Percentiles rank a stretch among this genome's conserved stretches.
phyloP scores from a whole-genome alignment of 2,797 vertebrate species.

The Eremophila alpestris region DNA sequence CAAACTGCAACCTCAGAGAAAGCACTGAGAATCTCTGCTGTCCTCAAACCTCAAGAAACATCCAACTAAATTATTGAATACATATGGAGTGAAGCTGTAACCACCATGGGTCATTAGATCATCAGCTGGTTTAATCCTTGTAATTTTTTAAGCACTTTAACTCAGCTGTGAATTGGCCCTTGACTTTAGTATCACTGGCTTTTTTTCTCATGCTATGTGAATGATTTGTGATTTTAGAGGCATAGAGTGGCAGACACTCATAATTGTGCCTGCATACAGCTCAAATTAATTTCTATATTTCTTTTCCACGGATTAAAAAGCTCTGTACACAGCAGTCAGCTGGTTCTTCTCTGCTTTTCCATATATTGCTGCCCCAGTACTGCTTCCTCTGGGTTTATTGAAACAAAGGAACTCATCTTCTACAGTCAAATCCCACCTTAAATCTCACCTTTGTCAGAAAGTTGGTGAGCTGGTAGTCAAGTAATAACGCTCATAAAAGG shows the following conservation, averaged over 20 bases:
- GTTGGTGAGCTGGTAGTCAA: not conserved
- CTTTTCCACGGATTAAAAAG: not conserved
- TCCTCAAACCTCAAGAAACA: not conserved
- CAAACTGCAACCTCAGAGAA: not conserved
- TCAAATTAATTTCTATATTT: not conserved
- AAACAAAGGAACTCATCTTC: not conserved
- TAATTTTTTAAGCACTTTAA: not conserved
- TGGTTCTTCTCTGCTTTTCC: not conserved
- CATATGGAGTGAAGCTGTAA: not conserved
- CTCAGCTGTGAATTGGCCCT: not conserved
- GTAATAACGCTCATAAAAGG: not conserved
- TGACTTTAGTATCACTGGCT: not conserved
- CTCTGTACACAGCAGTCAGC: not conserved
- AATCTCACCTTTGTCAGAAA: not conserved
- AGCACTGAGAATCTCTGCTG: not conserved
- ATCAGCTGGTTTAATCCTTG: not conserved
- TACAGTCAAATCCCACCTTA: not conserved
- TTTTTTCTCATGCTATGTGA: not conserved
- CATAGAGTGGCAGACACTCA: not conserved
- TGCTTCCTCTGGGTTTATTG: not conserved
- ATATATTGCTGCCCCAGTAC: not conserved
- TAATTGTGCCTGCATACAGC: not conserved
- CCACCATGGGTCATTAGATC: not conserved
- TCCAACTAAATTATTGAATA: not conserved
- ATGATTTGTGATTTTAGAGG: not conserved